Conservation (phyloP, 1,140 invertebrate species). For the Drosophila albomicans region DNA sequence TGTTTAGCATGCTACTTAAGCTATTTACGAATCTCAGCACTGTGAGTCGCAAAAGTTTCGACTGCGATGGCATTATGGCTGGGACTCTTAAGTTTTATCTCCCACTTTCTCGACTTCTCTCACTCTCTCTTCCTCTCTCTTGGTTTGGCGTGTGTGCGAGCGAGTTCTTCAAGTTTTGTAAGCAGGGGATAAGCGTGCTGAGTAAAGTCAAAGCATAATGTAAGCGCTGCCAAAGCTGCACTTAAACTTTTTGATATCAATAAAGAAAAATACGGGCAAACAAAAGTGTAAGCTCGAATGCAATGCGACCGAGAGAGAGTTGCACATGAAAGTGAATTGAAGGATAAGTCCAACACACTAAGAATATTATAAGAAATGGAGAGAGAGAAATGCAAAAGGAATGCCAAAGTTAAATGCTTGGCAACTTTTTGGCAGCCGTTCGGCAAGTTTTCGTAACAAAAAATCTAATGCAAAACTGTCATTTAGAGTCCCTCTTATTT, state of each 20-base stretch:
- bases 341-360: slow-evolving; percentile 35
- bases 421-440: slow-evolving; percentile 43
- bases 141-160: slow-evolving; percentile 25
- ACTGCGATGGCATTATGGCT: slow-evolving; percentile 9
- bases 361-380: no score
- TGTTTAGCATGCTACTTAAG: slow-evolving; percentile 65
- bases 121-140: background rate
- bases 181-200: slow-evolving; percentile 71
- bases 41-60: slow-evolving; percentile 44
- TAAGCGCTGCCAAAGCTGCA: slow-evolving; percentile 78
- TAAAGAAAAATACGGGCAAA: slow-evolving; percentile 48
- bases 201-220: slow-evolving; percentile 76
- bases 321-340: slow-evolving; percentile 57
- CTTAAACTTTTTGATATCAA: slow-evolving; percentile 83
- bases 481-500: slow-evolving; percentile 77
- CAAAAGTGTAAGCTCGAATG: slow-evolving; percentile 38
- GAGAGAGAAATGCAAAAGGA: slow-evolving; percentile 18
- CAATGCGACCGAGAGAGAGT: slow-evolving; percentile 43
- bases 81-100: slow-evolving; percentile 36
- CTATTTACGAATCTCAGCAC: slow-evolving; percentile 45
- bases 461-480: slow-evolving; percentile 81
- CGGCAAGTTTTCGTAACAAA: slow-evolving; percentile 45
- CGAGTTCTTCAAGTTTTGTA: slow-evolving; percentile 58
- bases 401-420: slow-evolving; percentile 40
- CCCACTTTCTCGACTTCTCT: slow-evolving; percentile 1